Evolutionary conservation across 2,888 invertebrate species (phyloP).

Genomic region (Patella caerulea): DNA sequence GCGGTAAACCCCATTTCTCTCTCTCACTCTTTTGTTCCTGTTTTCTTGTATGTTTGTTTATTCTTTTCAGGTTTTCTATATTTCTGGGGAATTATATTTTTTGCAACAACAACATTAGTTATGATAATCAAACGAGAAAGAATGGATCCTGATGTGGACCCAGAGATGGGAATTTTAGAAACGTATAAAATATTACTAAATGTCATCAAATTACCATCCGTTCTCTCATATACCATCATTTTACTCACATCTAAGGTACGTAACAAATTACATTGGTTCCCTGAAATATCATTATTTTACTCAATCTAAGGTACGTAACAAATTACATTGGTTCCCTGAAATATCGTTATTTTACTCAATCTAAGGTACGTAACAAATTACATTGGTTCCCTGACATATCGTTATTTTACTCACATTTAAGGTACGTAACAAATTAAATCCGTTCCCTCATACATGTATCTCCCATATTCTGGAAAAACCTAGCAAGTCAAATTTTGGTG

Average conservation of each 20-base stretch:
- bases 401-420: too few species aligned
- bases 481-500: too few species aligned
- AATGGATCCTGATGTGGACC: slow-evolving; percentile 72
- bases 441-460: too few species aligned
- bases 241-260: slow-evolving; percentile 91
- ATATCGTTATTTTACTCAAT: too few species aligned
- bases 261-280: not conserved
- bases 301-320: slow-evolving; percentile 85
- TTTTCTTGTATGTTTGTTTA: slow-evolving; percentile 8
- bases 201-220: slow-evolving; percentile 87
- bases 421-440: too few species aligned
- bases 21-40: too few species aligned
- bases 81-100: slow-evolving; percentile 95
- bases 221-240: slow-evolving; percentile 84
- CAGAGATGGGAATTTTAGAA: slow-evolving; percentile 74
- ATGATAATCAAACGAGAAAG: slow-evolving; percentile 89
- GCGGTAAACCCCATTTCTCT: too few species aligned
- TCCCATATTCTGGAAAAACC: too few species aligned
- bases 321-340: too few species aligned
- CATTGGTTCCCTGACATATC: too few species aligned
- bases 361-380: too few species aligned
- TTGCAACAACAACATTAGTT: slow-evolving; percentile 90
- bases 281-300: slow-evolving; percentile 76
- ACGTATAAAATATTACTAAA: slow-evolving; percentile 88
- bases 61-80: slow-evolving; percentile 83